Base-by-base conservation (phyloP, 2,888 invertebrate genomes). In the Oscheius sp. region DNA sequence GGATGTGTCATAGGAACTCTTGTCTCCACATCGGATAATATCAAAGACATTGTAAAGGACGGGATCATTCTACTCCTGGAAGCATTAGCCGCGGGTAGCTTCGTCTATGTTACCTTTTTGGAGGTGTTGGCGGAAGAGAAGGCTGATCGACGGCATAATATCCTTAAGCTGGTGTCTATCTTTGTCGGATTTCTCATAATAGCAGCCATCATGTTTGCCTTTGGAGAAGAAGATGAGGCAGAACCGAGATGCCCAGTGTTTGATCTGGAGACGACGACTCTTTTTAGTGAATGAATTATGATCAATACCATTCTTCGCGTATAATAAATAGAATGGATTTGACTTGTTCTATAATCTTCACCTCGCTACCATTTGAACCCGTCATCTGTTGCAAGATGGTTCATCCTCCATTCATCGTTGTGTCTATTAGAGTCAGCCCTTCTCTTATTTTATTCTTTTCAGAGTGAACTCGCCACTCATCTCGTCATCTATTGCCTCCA, bases 1-100 rank as follows among this genome's bases (percentile, higher is more conserved):
- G 92, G 92, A 9, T 73, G 81, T 6, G 68, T 80, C 14, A 66
- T 85, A 20, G 81, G 81, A 5, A 71, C 75, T 2, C 24, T 64
- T 36, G 6, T 68, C 36, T 20, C 41, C 22, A 36, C 41, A 1
- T 63, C 32, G 50, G 44, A 62, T 5, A 8, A 36, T 38, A 80
- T 78, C 32, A 50, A 71, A 14, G 72, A 72, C 9, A 68, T 78
- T 32, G 65, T 71, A 51, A 80, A 80, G 44, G 80, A 81, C 41
- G 78, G 77, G 9, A 72, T 75, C 0, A 78, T 82, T n/a, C 62
- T 82, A 2, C 45, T 80, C 6, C 68, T 83, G n/a, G 83, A 83
- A 64, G 73, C 77, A 3, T 51, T 82, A 49, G 82, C 82, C 17
- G 80, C 77, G 14, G 82, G 82, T 28, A 81, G 82, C 1, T 84